phyloP scores from a whole-genome alignment of 1,140 invertebrate genomes.

The Lysiphlebus fabarum region DNA sequence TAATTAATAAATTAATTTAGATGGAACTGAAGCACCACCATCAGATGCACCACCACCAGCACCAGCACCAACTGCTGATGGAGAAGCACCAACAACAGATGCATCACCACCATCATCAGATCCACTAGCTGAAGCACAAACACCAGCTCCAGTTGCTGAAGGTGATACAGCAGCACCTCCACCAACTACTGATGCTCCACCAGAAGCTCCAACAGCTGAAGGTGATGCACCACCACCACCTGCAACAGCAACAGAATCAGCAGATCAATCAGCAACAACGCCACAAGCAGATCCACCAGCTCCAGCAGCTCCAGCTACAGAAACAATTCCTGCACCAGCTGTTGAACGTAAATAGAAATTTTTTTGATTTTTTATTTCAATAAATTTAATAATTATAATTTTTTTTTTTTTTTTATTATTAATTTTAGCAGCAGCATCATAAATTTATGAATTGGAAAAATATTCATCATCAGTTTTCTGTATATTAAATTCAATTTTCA shows the following conservation, averaged over 20 bases:
- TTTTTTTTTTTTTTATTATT: no score
- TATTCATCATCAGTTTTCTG: no score
- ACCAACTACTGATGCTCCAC: conserved; percentile 29
- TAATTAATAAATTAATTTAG: no score
- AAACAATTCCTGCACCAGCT: conserved; percentile 23
- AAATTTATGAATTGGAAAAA: no score
- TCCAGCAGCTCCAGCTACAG: conserved; percentile 47
- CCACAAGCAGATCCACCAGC: conserved; percentile 32
- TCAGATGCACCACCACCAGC: conserved; percentile 23
- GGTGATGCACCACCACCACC: conserved; percentile 40
- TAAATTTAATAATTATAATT: no score
- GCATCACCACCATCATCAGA: conserved; percentile 21
- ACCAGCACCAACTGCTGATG: conserved; percentile 45
- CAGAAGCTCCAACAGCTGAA: conserved; percentile 43
- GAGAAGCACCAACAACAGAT: conserved; percentile 44
- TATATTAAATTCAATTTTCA: no score
- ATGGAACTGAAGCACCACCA: no score
- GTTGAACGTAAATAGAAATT: conserved; percentile 27
- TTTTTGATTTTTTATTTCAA: no score
- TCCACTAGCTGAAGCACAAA: conserved; percentile 44
- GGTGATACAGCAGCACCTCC: conserved; percentile 39
- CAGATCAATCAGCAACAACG: conserved; percentile 40
- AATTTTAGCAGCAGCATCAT: no score
- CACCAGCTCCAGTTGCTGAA: conserved; percentile 46
- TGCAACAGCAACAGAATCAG: conserved; percentile 35